These are phyloP conservation scores for Girardia tigrina DNA, from an alignment of 2,888 invertebrate species.

Conservation along the genomic window DNA sequence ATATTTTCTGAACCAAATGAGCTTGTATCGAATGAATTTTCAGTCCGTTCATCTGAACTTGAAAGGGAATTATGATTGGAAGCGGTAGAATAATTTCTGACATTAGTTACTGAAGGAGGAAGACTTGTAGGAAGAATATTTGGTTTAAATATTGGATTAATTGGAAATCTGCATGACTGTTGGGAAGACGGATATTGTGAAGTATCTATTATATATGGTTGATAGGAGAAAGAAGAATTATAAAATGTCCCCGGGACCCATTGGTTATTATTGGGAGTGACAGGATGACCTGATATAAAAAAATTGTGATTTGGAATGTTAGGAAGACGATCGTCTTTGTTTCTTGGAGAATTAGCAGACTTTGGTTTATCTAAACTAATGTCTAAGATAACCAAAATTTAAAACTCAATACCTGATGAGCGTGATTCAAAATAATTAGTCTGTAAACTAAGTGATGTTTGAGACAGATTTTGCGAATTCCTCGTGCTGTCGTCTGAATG, in stretches of 20 bases:
- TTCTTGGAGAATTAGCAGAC: background rate
- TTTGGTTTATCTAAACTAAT: constrained; percentile 20
- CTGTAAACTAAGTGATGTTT: background rate
- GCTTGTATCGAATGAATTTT: constrained; percentile 10
- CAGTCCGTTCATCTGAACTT: background rate
- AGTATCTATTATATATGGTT: constrained; percentile 1
- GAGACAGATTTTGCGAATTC: constrained; percentile 17
- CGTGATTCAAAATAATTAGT: background rate
- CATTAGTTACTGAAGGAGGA: constrained; percentile 13
- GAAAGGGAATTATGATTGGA: constrained; percentile 23
- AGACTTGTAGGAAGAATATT: constrained; percentile 14
- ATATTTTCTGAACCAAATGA: constrained; percentile 20
- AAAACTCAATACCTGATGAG: background rate
- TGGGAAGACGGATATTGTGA: constrained; percentile 14
- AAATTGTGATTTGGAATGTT: constrained; percentile 17
- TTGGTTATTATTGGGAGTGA: background rate
- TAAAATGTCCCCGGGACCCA: constrained; percentile 15
- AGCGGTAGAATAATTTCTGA: constrained; percentile 17
- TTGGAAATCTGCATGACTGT: background rate
- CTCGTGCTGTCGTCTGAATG: background rate
- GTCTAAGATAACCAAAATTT: background rate
- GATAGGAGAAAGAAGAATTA: constrained; percentile 6
- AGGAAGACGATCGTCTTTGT: constrained; percentile 6
- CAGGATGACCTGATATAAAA: background rate
- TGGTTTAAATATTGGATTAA: constrained; percentile 19